Evolutionary conservation across 2,113 vertebrate genomes (phyloP), one percentile per base, ranked within the genome.

Genomic region (Microtus pennsylvanicus): DNA sequence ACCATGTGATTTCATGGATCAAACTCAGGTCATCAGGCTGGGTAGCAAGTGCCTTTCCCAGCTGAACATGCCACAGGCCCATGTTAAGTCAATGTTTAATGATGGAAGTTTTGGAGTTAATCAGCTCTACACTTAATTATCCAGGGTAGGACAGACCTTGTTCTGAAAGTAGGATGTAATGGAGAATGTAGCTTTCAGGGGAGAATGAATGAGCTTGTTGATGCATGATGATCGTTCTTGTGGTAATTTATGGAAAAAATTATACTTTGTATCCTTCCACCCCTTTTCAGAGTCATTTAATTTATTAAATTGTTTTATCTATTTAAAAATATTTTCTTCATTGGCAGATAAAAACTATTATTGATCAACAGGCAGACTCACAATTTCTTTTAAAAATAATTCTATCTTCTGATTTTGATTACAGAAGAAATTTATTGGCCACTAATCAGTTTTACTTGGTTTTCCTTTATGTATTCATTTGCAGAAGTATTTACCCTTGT

Each of bases 111-210:
- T 87, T 70, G 35, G 72, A 28, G n/a, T 95, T 96, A 80, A 86
- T 96, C 61, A 96, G 19, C 12, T 72, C 14, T 80, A 92, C 35
- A 17, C 76, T 96, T 90, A 86, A 47, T 87, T 78, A 92, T 88
- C 33, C 76, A 55, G 33, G 10, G 77, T 76, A 87, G 35, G 14
- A 69, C 12, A 63, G 33, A 72, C 67, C 45, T 96, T 96, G 58
- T 67, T 67, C 47, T 69, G 42, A 85, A 94, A 87, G 16, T 5
- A 52, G 74, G 50, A 58, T 38, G 21, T 76, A 88, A 72, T 2
- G 4, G 69, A 2, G 63, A 50, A 33, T 75, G 4, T 72, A 47
- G 38, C 70, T 35, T 87, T 82, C 45, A 69, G 8, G 61, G 67
- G 38, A 95, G 38, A 30, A 10, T 72, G 13, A 90, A 89, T 82